A percentile compares a stretch with the other conserved stretches of the same genome.
phyloP scores from a whole-genome alignment of 2,888 invertebrate genomes.

The Therioaphis trifolii region DNA sequence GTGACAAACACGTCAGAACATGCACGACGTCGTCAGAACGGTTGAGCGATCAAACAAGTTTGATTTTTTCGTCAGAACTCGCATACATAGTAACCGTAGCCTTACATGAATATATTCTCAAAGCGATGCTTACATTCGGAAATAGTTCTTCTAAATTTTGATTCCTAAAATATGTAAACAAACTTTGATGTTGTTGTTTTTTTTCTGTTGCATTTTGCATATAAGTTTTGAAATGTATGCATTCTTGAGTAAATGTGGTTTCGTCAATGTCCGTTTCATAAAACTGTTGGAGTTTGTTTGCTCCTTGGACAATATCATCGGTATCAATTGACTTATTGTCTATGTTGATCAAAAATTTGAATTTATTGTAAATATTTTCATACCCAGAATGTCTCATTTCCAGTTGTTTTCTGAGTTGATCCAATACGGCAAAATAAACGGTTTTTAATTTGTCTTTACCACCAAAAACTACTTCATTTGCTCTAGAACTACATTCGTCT shows the following conservation, averaged over 20 bases:
- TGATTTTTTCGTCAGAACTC: too few species aligned
- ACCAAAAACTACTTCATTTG: too few species aligned
- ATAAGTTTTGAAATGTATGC: constrained; percentile 20
- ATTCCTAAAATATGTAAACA: constrained; percentile 22
- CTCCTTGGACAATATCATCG: constrained; percentile 20
- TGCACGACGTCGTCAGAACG: too few species aligned
- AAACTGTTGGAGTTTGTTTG: constrained; percentile 10
- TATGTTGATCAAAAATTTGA: too few species aligned
- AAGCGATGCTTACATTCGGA: constrained; percentile 37
- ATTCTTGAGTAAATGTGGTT: constrained; percentile 32
- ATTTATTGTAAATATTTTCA: constrained; percentile 3
- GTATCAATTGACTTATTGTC: constrained; percentile 35
- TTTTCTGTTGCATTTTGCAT: constrained; percentile 19
- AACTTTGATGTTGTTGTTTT: constrained; percentile 12
- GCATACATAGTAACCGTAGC: too few species aligned
- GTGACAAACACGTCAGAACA: too few species aligned
- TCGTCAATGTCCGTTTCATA: constrained; percentile 27
- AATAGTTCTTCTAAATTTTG: constrained; percentile 34
- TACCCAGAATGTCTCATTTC: constrained; percentile 32
- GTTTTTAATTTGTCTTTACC: constrained; percentile 32
- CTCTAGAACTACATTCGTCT: constrained; percentile 28
- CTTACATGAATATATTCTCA: constrained; percentile 12
- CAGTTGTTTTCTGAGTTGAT: constrained; percentile 19
- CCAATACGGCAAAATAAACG: constrained; percentile 33
- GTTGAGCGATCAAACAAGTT: too few species aligned